Conservation (phyloP, 2,797 vertebrate species). For the Bucorvus abyssinicus region DNA sequence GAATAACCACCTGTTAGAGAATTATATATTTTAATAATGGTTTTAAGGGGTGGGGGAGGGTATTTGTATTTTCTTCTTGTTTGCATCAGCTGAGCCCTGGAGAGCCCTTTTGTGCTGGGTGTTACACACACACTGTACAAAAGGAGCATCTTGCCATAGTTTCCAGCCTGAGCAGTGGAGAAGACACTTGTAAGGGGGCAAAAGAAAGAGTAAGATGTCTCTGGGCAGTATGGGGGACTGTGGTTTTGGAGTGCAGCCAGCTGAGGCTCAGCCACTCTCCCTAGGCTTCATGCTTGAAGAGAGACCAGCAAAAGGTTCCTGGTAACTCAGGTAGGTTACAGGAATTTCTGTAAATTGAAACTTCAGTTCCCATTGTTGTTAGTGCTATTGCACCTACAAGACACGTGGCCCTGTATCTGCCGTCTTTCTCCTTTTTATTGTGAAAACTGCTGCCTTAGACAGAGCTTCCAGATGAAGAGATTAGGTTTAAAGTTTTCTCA, state of each 20-base stretch:
- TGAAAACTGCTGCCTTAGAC: background rate
- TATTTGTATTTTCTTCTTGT: background rate
- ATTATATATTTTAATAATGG: background rate
- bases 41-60: background rate
- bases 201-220: background rate
- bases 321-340: background rate
- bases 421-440: background rate
- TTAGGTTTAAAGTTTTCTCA: background rate
- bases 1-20: background rate
- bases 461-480: background rate
- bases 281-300: background rate
- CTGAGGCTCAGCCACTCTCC: background rate
- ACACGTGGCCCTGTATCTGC: background rate
- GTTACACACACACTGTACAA: background rate
- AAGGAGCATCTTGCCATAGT: background rate
- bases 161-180: background rate
- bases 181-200: background rate
- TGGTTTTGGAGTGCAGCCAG: background rate
- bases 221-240: background rate
- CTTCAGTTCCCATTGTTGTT: background rate
- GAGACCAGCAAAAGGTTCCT: background rate
- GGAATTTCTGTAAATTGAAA: background rate
- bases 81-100: background rate
- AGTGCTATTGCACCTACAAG: accelerated
- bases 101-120: background rate